These are phyloP conservation scores for Notospermus geniculatus DNA, from an alignment of 1,140 invertebrate genomes.

Conservation along the genomic window DNA sequence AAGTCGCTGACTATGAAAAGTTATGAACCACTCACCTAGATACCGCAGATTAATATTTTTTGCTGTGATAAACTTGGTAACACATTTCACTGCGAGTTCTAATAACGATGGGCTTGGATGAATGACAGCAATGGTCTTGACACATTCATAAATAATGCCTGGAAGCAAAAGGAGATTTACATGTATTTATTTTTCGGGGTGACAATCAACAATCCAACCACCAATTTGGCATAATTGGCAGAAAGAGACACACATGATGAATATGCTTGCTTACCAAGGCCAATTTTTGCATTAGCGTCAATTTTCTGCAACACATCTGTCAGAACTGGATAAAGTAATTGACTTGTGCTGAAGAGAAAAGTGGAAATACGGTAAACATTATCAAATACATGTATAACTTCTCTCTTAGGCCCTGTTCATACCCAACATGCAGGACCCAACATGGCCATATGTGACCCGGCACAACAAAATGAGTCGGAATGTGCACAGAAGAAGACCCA, in stretches of 20 bases:
- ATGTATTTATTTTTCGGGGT: no score
- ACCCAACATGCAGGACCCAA: no score
- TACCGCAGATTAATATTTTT: constrained; percentile 31
- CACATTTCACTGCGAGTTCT: constrained; percentile 21
- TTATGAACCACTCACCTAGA: constrained; percentile 23
- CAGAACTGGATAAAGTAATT: constrained; percentile 31
- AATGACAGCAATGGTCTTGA: constrained; percentile 29
- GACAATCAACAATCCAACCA: no score
- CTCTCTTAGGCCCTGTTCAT: no score
- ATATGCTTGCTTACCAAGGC: constrained; percentile 24
- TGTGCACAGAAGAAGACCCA: no score
- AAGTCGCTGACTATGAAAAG: no score
- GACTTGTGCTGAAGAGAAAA: constrained; percentile 17
- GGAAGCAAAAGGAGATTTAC: background rate
- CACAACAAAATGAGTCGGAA: no score
- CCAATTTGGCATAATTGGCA: no score
- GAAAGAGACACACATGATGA: no score
- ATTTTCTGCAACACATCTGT: constrained; percentile 29
- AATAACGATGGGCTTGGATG: constrained; percentile 21
- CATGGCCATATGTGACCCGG: no score
- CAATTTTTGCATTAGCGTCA: constrained; percentile 31
- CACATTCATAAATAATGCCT: constrained; percentile 39
- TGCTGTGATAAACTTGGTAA: constrained; percentile 29
- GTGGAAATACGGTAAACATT: no score
- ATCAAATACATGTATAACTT: no score